Conservation (phyloP, 2,113 vertebrate species). For the Perccottus glenii region DNA sequence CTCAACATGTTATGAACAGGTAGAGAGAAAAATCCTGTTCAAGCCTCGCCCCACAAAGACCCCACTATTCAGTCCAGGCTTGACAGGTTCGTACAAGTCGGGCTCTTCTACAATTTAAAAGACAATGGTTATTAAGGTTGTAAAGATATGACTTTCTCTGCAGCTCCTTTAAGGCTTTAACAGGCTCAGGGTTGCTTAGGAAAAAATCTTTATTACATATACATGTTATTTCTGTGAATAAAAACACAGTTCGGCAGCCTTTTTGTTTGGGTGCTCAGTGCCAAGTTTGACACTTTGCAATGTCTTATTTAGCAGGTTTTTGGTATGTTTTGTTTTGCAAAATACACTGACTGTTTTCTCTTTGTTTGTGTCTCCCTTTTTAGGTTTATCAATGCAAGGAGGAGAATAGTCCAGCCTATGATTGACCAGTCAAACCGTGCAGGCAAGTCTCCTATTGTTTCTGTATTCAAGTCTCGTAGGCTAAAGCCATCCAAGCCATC, state of each 20-base stretch:
- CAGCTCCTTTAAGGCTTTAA: constrained; percentile 44
- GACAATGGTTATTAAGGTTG: constrained; percentile 62
- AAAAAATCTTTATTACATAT: constrained; percentile 43
- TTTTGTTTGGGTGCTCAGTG: constrained; percentile 51
- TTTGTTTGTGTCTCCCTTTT: constrained; percentile 37
- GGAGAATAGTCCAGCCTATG: constrained; percentile 99
- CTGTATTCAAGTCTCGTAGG: constrained; percentile 83
- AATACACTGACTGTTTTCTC: constrained; percentile 34
- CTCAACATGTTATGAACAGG: constrained; percentile 59
- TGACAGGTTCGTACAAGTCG: constrained; percentile 75
- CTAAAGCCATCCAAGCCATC: constrained; percentile 82
- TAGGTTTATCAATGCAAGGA: constrained; percentile 99
- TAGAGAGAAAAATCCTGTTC: constrained; percentile 48
- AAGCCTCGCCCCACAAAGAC: constrained; percentile 67
- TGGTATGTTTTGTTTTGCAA: constrained; percentile 40
- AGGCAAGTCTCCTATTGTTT: constrained; percentile 93
- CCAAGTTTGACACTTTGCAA: constrained; percentile 31
- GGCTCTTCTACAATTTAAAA: constrained; percentile 56
- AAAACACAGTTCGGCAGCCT: constrained; percentile 47
- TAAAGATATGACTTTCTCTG: constrained; percentile 66
- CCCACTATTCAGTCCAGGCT: constrained; percentile 61
- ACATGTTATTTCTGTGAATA: constrained; percentile 48
- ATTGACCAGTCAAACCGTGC: constrained; percentile 99
- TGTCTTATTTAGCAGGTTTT: constrained; percentile 41
- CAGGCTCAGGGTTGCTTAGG: constrained; percentile 48